These are phyloP conservation scores for Laspeyria flexula DNA, from an alignment of 2,888 invertebrate species.

Conservation along the genomic window DNA sequence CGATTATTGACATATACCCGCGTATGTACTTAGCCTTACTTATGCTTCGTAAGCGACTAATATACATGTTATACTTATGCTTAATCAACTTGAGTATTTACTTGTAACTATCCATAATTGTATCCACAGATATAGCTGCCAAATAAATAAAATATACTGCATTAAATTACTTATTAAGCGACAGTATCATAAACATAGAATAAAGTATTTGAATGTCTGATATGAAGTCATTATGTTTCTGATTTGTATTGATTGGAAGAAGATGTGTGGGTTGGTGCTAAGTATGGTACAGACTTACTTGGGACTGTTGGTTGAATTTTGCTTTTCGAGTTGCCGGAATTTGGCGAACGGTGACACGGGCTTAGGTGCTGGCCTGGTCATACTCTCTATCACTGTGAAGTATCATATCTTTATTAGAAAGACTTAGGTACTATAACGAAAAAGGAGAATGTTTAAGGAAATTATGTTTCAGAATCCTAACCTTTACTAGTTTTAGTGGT, in stretches of 20 bases:
- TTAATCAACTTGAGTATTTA: constrained; percentile 70
- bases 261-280: constrained; percentile 4
- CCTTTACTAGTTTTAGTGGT: constrained; percentile 88
- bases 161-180: constrained; percentile 66
- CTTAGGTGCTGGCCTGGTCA: constrained; percentile 84
- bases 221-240: constrained; percentile 21
- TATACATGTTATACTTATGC: constrained; percentile 68
- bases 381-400: constrained; percentile 85
- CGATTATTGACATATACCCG: constrained; percentile 29
- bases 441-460: neutral
- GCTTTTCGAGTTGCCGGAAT: constrained; percentile 96
- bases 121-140: constrained; percentile 78
- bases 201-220: constrained; percentile 41
- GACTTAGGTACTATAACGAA: neutral
- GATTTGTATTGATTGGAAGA: constrained; percentile 20
- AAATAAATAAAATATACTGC: constrained; percentile 74
- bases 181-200: constrained; percentile 59
- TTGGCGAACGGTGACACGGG: constrained; percentile 95
- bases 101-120: constrained; percentile 75
- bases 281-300: constrained; percentile 86
- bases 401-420: neutral
- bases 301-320: constrained; percentile 92
- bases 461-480: constrained; percentile 38
- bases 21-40: constrained; percentile 49
- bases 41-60: constrained; percentile 63